Base-by-base conservation (phyloP, 2,113 vertebrate species). In the Oryzias melastigma region DNA sequence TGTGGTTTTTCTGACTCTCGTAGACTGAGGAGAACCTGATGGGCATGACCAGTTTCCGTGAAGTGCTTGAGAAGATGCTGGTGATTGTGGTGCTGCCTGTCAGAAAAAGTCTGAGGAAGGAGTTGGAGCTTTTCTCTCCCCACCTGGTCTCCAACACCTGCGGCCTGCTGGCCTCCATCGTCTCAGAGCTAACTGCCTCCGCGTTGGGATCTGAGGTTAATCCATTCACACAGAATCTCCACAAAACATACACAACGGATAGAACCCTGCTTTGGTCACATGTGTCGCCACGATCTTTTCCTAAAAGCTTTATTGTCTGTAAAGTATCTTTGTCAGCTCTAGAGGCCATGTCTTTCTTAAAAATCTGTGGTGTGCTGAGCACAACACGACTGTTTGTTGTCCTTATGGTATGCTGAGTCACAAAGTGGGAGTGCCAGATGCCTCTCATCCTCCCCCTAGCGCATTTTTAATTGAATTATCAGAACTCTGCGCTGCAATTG, bases 121-220 rank as follows among this genome's bases (percentile, higher is more conserved):
- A 98, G 83, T 91, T 95, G 4, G 96, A 99, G 73, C 94, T 98
- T 40, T 98, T 98, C 76, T 98, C 97, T 42, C 95, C 96, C 14
- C 97, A 98, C 75, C 76, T 99, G 48, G 97, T 99, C 69, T 99
- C 95, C 35, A 98, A 98, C 78, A 98, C 97, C 22, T 99, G 97
- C 50, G 96, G 97, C 0, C 76, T 99, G 22, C 90, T 99, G 82
- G 96, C 97, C 53, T 98, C 96, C 63, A 96, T 99, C 16, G 97
- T 99, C 64, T 98, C 96, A 45, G 97, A 99, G 67, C 94, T 99
- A 64, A 99, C 97, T 0, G 96, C 96, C 10, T 98, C 97, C 0
- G 97, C 97, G 19, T 89, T 99, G 50, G 97, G 97, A 61, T 98
- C 97, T 22, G 97, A 99, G 94, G 97, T 99, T 90, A 71, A n/a